A percentile compares a stretch with the other conserved stretches of the same genome.
phyloP scores from a whole-genome alignment of 1,140 invertebrate genomes.

The Zaprionus africanus region DNA sequence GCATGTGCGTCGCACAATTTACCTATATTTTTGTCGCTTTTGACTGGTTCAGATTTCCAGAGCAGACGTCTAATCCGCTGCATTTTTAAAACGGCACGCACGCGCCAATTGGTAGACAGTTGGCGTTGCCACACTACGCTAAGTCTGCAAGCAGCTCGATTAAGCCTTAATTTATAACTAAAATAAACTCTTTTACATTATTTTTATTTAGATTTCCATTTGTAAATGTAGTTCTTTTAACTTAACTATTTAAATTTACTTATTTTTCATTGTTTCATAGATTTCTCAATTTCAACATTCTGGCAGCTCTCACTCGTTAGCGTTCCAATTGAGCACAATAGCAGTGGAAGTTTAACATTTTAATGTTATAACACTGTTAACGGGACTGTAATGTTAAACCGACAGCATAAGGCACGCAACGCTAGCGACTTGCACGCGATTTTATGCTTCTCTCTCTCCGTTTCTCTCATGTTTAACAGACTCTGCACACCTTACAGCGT shows the following conservation, averaged over 20 bases:
- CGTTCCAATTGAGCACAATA: background rate
- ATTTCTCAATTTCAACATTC: background rate
- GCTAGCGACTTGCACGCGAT: slow-evolving; percentile 24
- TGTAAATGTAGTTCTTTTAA: background rate
- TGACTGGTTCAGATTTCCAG: slow-evolving; percentile 39
- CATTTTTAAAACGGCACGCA: slow-evolving; percentile 62
- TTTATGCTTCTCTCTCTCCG: slow-evolving; percentile 10
- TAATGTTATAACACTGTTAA: background rate
- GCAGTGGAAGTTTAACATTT: background rate
- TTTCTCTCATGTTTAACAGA: slow-evolving; percentile 16
- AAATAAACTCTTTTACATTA: background rate
- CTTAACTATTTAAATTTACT: background rate
- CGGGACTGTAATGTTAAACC: background rate
- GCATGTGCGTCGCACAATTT: slow-evolving; percentile 32
- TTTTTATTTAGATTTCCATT: background rate
- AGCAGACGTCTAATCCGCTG: slow-evolving; percentile 47
- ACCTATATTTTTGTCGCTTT: slow-evolving; percentile 41
- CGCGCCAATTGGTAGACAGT: slow-evolving; percentile 26
- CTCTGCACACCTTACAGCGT: slow-evolving; percentile 17
- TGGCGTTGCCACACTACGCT: slow-evolving; percentile 27
- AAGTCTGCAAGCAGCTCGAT: background rate
- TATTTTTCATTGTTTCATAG: background rate
- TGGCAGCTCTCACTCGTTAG: background rate
- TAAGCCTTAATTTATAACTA: background rate
- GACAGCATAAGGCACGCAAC: background rate